Percentiles rank a stretch among this genome's conserved stretches.
Conservation (phyloP, 2,797 vertebrate species). For the Poeciliopsis paucimaculata region DNA sequence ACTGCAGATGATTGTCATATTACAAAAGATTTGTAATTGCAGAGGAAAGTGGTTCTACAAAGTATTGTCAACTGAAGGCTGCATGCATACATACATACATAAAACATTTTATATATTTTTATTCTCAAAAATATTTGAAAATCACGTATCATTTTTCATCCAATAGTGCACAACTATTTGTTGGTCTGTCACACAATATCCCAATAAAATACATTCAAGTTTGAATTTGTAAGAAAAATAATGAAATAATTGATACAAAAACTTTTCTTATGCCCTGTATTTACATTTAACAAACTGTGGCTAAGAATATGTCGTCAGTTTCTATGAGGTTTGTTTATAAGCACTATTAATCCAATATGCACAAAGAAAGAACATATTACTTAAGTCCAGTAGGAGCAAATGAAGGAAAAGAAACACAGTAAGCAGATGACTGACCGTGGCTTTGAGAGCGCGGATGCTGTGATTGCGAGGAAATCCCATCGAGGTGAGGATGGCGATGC, state of each 20-base stretch:
- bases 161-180: no score
- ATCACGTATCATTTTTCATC: no score
- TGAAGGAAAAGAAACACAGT: conserved; percentile 1
- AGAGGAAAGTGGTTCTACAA: background rate
- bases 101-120: background rate
- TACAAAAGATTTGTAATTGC: background rate
- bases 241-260: background rate
- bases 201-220: background rate
- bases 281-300: background rate
- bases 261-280: background rate
- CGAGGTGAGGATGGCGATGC: conserved; percentile 91
- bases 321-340: background rate
- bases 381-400: background rate
- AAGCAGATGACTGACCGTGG: conserved; percentile 84
- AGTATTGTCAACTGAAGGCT: background rate
- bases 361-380: conserved; percentile 2
- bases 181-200: background rate
- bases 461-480: conserved; percentile 96
- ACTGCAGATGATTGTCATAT: background rate
- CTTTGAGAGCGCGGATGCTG: conserved; percentile 88
- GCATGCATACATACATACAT: background rate
- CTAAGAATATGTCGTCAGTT: background rate
- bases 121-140: background rate
- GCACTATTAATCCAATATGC: conserved; percentile 2
- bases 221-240: background rate